Evolutionary conservation across 2,113 vertebrate genomes (phyloP), one percentile per base, ranked within the genome.

Genomic region (Gopherus evgoodei): DNA sequence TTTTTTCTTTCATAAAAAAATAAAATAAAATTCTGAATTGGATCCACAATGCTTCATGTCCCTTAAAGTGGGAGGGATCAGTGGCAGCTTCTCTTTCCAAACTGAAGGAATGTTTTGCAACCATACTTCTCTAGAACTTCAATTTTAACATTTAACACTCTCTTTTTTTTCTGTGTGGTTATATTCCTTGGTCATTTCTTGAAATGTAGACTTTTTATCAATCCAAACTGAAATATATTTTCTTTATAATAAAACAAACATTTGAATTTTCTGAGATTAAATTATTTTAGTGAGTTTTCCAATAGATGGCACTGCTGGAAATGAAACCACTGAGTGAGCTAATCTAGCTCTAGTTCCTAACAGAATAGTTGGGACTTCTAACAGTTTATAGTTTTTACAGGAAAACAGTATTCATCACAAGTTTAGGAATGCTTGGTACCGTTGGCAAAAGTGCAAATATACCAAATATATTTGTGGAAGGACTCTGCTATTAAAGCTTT

Each of bases 261-360:
- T n/a, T 90, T 65, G 29, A 91, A 21, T 88, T 62, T 69, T 88
- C 25, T 79, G 38, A 42, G 47, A 79, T 84, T 79, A 72, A 21
- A 92, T 83, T 90, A 62, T 93, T 96, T 82, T 72, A 83, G 56
- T 88, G 86, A 76, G 16, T 91, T 95, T 95, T 81, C 91, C 95
- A 93, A 93, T 93, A 93, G 96, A 92, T 94, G 92, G 85, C 90
- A 96, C 88, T 95, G 87, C 90, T 94, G 95, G 52, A 90, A 95
- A 88, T 87, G 54, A 95, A 97, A 90, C 83, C 78, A 72, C 29
- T 69, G n/a, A 76, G 42, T 87, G 59, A 92, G 62, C 16, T 52
- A 86, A 92, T 79, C 35, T 47, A 90, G 50, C 49, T 49, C 1
- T 1, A 50, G 7, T 49, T 93, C n/a, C 31, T 6, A 53, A 52